These are phyloP conservation scores for Sminthopsis crassicaudata DNA, from an alignment of 2,113 vertebrate genomes.

Conservation along the genomic window DNA sequence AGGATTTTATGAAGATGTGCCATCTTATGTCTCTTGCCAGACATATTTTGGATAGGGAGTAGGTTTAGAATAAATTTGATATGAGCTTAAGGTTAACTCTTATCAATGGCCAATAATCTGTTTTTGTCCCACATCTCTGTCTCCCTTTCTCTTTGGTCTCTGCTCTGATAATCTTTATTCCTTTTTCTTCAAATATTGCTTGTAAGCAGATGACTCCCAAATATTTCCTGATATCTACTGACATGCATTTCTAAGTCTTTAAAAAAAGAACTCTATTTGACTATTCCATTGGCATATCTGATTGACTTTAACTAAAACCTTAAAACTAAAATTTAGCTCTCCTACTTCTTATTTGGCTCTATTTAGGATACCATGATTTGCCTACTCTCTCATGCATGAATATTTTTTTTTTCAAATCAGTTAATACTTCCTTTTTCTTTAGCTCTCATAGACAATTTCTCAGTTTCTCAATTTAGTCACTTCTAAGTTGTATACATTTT, in stretches of 20 bases:
- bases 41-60: background rate
- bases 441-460: background rate
- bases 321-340: background rate
- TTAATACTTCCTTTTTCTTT: background rate
- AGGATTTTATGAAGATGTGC: background rate
- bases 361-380: background rate
- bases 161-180: background rate
- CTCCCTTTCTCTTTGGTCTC: background rate
- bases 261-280: background rate
- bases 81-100: background rate
- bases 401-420: background rate
- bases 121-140: background rate
- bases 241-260: background rate
- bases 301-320: background rate
- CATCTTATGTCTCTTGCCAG: background rate
- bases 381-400: background rate
- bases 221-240: background rate
- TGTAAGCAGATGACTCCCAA: background rate
- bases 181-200: background rate
- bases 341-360: background rate
- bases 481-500: background rate
- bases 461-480: background rate
- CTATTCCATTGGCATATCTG: background rate
- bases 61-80: background rate
- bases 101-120: background rate